Conservation (phyloP, 1,140 invertebrate species). For the Diorhabda sublineata region DNA sequence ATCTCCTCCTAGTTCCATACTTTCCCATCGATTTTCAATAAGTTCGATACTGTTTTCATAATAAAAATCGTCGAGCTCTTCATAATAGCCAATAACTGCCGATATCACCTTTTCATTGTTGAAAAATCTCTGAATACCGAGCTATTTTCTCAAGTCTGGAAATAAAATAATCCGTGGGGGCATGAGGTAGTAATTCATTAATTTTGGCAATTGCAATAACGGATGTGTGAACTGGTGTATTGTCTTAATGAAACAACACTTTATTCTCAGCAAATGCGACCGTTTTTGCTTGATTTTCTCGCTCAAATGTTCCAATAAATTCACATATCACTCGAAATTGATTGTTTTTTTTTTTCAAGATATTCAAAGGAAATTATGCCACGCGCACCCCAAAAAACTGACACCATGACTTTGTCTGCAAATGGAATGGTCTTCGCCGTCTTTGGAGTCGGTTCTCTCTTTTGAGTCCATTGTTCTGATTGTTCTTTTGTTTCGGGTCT, state of each 20-base stretch:
- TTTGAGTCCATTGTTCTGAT: neutral
- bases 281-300: conserved; percentile 36
- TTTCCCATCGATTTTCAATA: too few relatives aligned
- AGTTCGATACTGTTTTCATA: too few relatives aligned
- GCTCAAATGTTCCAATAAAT: conserved; percentile 40
- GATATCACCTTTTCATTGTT: too few relatives aligned
- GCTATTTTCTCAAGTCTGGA: too few relatives aligned
- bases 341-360: conserved; percentile 47
- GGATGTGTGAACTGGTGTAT: conserved; percentile 35
- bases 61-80: too few relatives aligned
- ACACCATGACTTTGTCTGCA: neutral
- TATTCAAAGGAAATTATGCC: conserved; percentile 31
- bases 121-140: too few relatives aligned
- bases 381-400: neutral
- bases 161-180: too few relatives aligned
- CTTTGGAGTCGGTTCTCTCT: neutral
- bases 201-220: conserved; percentile 42
- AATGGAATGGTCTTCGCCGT: neutral
- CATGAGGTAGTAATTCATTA: conserved; percentile 27
- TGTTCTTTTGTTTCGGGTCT: neutral
- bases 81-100: too few relatives aligned
- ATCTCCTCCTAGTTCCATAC: too few relatives aligned
- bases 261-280: conserved; percentile 41
- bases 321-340: conserved; percentile 44
- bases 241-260: conserved; percentile 33